phyloP scores from a whole-genome alignment of 2,797 vertebrate species.

The Zalophus californianus region DNA sequence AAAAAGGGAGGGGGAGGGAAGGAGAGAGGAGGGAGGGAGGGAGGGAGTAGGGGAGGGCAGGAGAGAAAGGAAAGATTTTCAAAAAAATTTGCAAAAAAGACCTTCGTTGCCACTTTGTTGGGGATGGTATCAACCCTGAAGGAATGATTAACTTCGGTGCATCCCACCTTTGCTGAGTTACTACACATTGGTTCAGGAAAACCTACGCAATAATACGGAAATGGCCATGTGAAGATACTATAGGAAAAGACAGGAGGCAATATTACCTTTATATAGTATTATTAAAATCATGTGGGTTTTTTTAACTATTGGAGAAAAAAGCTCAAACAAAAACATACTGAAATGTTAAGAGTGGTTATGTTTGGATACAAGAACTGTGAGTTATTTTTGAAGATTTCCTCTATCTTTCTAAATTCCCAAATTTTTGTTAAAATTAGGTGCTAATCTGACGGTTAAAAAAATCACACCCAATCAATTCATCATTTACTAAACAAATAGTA shows the following conservation, averaged over 20 bases:
- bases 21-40: not conserved
- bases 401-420: constrained; percentile 10
- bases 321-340: not conserved
- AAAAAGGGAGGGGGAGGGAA: not conserved
- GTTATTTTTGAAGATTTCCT: not conserved
- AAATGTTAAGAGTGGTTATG: not conserved
- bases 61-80: not conserved
- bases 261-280: not conserved
- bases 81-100: not conserved
- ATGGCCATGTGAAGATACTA: not conserved
- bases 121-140: not conserved
- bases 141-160: not conserved
- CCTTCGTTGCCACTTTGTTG: accelerated
- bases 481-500: not conserved
- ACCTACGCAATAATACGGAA: not conserved
- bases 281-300: not conserved
- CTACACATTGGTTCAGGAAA: not conserved
- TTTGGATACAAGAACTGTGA: not conserved
- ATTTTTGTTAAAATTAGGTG: not conserved
- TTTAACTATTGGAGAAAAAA: not conserved
- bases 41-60: not conserved
- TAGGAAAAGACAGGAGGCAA: not conserved
- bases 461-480: not conserved
- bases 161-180: not conserved
- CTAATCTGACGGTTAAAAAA: not conserved